Conservation (phyloP, 2,797 vertebrate genomes). For the Eospalax fontanierii region DNA sequence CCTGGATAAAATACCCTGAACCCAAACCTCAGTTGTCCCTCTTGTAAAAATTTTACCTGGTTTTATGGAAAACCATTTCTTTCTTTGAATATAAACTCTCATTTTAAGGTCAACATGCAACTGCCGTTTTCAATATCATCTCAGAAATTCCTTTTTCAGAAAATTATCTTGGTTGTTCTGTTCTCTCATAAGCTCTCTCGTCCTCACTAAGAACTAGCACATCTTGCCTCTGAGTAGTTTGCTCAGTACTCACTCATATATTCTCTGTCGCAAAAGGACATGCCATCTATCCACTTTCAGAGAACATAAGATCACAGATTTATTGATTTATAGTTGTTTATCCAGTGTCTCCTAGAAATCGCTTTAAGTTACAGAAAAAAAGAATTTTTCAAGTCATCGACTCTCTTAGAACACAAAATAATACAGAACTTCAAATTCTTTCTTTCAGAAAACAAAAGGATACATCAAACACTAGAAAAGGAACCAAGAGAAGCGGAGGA, state of each 20-base stretch:
- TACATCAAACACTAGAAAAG: conserved; percentile 52
- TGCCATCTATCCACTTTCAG: neutral
- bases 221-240: conserved; percentile 53
- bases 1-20: conserved; percentile 4
- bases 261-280: conserved; percentile 48
- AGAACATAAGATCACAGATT: conserved; percentile 39
- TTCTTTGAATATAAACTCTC: conserved; percentile 45
- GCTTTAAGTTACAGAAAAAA: conserved; percentile 62
- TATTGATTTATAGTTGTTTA: conserved; percentile 73
- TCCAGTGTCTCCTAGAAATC: conserved; percentile 73
- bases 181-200: conserved; percentile 9
- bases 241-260: conserved; percentile 7
- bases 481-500: conserved; percentile 28
- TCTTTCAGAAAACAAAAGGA: conserved; percentile 52
- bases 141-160: conserved; percentile 59
- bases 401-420: conserved; percentile 69
- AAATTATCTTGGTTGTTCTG: conserved; percentile 61
- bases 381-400: conserved; percentile 37
- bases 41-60: neutral
- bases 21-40: neutral
- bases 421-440: conserved; percentile 51
- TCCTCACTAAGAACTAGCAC: conserved; percentile 51
- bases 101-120: conserved; percentile 56
- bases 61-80: conserved; percentile 48
- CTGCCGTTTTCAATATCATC: conserved; percentile 40